phyloP scores from a whole-genome alignment of 2,113 vertebrate genomes.

The Paradisaea rubra region DNA sequence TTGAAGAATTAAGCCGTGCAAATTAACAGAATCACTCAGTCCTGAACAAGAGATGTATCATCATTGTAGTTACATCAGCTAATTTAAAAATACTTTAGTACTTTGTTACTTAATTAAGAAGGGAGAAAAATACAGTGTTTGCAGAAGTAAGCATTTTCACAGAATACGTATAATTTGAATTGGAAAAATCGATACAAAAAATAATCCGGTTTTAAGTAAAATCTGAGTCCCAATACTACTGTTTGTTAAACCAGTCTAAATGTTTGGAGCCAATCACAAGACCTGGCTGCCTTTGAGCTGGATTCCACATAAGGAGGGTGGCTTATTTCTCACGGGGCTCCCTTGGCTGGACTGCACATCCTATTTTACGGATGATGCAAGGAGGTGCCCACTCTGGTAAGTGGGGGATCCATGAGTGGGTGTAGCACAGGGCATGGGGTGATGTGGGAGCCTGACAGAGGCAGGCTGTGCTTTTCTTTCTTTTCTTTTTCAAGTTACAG shows the following conservation, averaged over 20 bases:
- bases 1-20: neutral
- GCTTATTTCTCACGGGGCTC: neutral
- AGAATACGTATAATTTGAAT: neutral
- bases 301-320: neutral
- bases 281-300: neutral
- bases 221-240: neutral
- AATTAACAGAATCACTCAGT: neutral
- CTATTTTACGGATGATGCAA: rapidly evolving
- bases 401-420: neutral
- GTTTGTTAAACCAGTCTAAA: neutral
- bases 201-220: rapidly evolving
- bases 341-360: neutral
- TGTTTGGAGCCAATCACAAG: neutral
- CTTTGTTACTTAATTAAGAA: neutral
- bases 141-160: neutral
- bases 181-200: neutral
- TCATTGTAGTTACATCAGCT: neutral
- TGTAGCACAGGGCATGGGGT: neutral
- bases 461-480: neutral
- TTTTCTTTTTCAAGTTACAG: neutral
- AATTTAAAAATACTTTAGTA: neutral
- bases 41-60: neutral
- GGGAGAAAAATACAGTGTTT: neutral
- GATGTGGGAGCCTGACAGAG: neutral
- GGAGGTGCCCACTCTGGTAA: neutral